A percentile compares a stretch with the other conserved stretches of the same genome.
Evolutionary conservation across 2,888 invertebrate genomes (phyloP).

Genomic region (Agrenia bidenticulata): DNA sequence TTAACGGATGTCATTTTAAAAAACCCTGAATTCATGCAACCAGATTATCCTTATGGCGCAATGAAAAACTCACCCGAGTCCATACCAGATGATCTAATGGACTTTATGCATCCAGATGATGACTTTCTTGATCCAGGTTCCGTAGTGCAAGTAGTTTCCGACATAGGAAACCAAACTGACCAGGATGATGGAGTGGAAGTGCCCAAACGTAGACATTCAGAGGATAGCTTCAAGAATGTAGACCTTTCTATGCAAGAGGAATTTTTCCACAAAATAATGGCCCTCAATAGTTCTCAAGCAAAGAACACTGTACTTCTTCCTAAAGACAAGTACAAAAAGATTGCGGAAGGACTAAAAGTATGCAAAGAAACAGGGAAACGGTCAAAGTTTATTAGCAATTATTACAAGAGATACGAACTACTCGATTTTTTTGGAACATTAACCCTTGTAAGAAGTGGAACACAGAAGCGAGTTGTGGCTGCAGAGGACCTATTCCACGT

Average conservation of each 20-base stretch:
- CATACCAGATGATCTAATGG: slow-evolving; percentile 2
- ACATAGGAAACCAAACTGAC: neutral
- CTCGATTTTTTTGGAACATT: neutral
- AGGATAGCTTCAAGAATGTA: neutral
- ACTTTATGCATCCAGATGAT: neutral
- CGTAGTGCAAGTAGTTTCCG: neutral
- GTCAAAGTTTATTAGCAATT: slow-evolving; percentile 5
- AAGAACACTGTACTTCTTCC: slow-evolving; percentile 3
- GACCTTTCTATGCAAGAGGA: neutral
- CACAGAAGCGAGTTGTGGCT: slow-evolving; percentile 3
- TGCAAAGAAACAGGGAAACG: neutral
- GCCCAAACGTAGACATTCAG: neutral
- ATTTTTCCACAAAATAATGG: neutral
- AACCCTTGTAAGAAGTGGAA: neutral
- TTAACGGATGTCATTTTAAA: too few relatives aligned
- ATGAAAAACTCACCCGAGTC: neutral
- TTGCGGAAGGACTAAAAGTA: neutral
- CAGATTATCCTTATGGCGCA: neutral
- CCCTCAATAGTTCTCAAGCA: slow-evolving; percentile 2
- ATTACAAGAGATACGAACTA: slow-evolving; percentile 4
- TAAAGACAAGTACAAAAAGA: slow-evolving; percentile 4
- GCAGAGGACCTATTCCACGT: neutral
- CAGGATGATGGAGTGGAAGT: neutral
- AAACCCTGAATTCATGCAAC: too few relatives aligned
- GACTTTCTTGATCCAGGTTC: slow-evolving; percentile 3